phyloP scores from a whole-genome alignment of 1,140 invertebrate genomes.

The Rhynchophorus ferrugineus region DNA sequence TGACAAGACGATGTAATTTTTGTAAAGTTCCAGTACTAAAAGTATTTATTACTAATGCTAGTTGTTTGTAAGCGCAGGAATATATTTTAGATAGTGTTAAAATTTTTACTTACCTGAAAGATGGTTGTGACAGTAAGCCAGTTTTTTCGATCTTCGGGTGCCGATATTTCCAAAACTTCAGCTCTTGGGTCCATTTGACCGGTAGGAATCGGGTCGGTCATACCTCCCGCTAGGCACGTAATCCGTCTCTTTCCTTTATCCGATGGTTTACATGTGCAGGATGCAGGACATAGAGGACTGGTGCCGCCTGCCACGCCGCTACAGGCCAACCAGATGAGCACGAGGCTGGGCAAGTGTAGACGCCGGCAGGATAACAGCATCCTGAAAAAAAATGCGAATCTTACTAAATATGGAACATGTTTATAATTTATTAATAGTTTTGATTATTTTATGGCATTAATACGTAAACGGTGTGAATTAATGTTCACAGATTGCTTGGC shows the following conservation, averaged over 20 bases:
- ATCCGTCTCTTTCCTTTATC: slow-evolving; percentile 32
- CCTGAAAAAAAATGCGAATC: slow-evolving; percentile 26
- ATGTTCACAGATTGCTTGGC: no score
- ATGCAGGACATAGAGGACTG: slow-evolving; percentile 38
- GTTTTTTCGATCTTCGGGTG: slow-evolving; percentile 55
- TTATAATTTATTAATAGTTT: no score
- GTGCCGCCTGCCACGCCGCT: slow-evolving; percentile 22
- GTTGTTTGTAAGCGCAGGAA: no score
- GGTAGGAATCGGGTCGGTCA: slow-evolving; percentile 52
- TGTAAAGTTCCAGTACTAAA: no score
- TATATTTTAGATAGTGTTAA: no score
- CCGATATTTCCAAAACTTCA: slow-evolving; percentile 60
- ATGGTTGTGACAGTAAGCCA: slow-evolving; percentile 63
- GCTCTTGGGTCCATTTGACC: slow-evolving; percentile 53
- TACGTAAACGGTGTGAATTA: no score
- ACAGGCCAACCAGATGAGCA: slow-evolving; percentile 34
- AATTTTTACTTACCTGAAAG: slow-evolving; percentile 58
- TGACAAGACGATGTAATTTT: no score
- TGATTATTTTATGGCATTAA: no score
- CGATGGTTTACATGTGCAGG: slow-evolving; percentile 32
- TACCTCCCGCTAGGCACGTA: slow-evolving; percentile 50
- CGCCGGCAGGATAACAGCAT: slow-evolving; percentile 33
- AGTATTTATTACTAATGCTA: no score
- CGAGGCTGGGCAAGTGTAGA: slow-evolving; percentile 29
- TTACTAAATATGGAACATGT: no score